Evolutionary conservation across 1,140 invertebrate genomes (phyloP).

Genomic region (Eueides isabella): DNA sequence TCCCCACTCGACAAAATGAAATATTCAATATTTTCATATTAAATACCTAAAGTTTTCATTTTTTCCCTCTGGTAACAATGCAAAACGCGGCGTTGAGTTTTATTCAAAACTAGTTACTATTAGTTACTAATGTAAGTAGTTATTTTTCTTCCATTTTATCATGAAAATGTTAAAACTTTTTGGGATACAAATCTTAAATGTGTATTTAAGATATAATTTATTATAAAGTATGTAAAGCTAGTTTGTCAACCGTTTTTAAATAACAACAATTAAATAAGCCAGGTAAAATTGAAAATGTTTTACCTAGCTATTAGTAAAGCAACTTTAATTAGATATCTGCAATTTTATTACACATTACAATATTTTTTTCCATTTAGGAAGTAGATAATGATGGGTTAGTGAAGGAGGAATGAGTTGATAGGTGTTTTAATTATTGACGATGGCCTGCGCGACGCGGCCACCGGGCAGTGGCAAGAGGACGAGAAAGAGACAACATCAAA

Average conservation of each 20-base stretch:
- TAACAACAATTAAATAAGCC: background rate
- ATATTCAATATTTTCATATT: too few species aligned
- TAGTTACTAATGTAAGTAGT: too few species aligned
- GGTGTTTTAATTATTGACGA: constrained; percentile 79
- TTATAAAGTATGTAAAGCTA: constrained; percentile 5
- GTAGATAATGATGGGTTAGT: constrained; percentile 47
- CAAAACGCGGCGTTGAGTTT: too few species aligned
- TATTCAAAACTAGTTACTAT: too few species aligned
- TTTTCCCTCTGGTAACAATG: too few species aligned
- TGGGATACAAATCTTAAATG: too few species aligned
- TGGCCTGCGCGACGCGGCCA: constrained; percentile 43
- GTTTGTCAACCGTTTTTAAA: constrained; percentile 19
- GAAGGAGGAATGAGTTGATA: constrained; percentile 75
- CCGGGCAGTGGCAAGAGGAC: constrained; percentile 47
- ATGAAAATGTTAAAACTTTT: too few species aligned
- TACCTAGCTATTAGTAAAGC: constrained; percentile 21
- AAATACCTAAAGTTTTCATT: too few species aligned
- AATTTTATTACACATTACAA: constrained; percentile 35
- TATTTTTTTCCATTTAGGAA: constrained; percentile 41
- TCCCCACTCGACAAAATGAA: too few species aligned
- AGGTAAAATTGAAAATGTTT: background rate
- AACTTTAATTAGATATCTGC: constrained; percentile 31
- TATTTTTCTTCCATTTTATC: too few species aligned
- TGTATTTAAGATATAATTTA: background rate
- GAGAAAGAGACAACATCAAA: constrained; percentile 80